Evolutionary conservation across 2,113 vertebrate genomes (phyloP).

Genomic region (Mastomys coucha): DNA sequence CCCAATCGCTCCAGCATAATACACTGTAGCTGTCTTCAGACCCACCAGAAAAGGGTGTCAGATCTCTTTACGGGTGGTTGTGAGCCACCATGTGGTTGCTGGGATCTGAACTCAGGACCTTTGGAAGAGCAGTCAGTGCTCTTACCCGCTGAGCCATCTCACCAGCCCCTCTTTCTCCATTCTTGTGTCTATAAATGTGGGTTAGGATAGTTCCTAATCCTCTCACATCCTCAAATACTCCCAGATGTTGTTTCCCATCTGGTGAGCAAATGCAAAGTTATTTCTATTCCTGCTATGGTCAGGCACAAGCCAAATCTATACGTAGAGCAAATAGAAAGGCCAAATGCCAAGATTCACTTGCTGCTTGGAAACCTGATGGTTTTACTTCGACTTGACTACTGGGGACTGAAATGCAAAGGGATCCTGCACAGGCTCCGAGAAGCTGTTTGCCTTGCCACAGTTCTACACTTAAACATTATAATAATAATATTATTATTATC

Average conservation of each 20-base stretch:
- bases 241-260: slow-evolving; percentile 13
- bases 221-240: background rate
- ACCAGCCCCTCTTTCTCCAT: slow-evolving; percentile 43
- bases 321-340: background rate
- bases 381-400: background rate
- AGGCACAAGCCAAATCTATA: background rate
- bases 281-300: slow-evolving; percentile 7
- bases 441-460: slow-evolving; percentile 64
- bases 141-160: no score
- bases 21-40: no score
- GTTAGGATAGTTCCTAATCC: slow-evolving; percentile 8
- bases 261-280: background rate
- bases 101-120: no score
- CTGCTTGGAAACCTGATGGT: background rate
- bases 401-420: background rate
- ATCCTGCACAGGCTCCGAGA: slow-evolving; percentile 29
- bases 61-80: no score
- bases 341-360: slow-evolving; percentile 11
- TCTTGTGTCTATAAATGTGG: background rate
- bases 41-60: no score
- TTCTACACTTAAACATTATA: slow-evolving; percentile 63
- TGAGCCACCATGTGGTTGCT: no score
- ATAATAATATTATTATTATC: slow-evolving; percentile 81
- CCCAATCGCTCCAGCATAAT: no score
- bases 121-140: no score